Percentiles rank a stretch among this genome's conserved stretches.
These are phyloP conservation scores for Crypturellus undulatus DNA, from an alignment of 2,113 vertebrate genomes.

Conservation along the genomic window DNA sequence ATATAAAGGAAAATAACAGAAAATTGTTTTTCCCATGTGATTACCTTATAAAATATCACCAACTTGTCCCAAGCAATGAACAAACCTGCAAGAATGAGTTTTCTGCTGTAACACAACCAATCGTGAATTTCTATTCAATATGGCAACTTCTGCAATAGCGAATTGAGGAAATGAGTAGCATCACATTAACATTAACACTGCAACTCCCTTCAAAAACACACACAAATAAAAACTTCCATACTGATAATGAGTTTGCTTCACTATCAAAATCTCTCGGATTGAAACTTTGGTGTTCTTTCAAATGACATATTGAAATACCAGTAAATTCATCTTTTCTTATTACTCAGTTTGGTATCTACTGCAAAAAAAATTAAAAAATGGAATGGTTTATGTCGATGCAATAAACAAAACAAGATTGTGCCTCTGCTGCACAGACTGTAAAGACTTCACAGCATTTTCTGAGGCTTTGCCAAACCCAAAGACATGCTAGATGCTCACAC, in stretches of 20 bases:
- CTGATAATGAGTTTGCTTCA: neutral
- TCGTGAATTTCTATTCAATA: neutral
- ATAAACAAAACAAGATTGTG: neutral
- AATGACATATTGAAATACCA: neutral
- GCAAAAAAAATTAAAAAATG: neutral
- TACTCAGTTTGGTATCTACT: neutral
- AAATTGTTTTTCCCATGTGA: neutral
- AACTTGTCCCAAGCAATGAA: neutral
- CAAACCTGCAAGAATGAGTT: neutral
- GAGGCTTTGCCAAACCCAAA: neutral
- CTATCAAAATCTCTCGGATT: neutral
- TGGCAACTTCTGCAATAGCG: neutral
- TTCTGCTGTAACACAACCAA: neutral
- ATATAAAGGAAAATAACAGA: slow-evolving; percentile 12
- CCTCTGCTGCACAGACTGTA: neutral
- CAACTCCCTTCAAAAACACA: neutral
- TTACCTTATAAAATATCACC: neutral
- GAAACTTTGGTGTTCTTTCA: neutral
- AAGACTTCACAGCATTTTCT: neutral
- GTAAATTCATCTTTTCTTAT: neutral
- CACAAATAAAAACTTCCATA: neutral
- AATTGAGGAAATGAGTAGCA: too few relatives aligned
- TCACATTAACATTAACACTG: neutral
- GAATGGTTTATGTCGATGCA: neutral
- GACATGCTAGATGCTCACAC: neutral